Evolutionary conservation across 92 coral and sea anemone genomes (phyloP), one percentile per base, ranked within the genome.

Genomic region (Porites evermanni): DNA sequence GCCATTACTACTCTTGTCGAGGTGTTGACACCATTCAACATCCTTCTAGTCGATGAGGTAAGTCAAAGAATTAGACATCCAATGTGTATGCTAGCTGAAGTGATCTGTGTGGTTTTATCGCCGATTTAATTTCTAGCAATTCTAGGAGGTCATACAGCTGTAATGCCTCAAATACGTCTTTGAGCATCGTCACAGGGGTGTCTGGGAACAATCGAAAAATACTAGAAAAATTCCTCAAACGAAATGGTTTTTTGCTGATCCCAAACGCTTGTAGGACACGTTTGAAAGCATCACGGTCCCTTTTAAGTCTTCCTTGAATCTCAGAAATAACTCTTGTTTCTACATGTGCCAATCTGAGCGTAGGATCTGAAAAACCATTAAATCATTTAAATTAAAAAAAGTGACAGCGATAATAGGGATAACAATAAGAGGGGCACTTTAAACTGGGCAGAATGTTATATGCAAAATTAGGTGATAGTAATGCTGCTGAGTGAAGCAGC

Each of bases 131-230:
- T 1, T 58, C 78, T 6, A 82, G 67, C 51, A 82, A 13, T 2
- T 82, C 86, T 29, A 58, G 20, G 3, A 82, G 78, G 70, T 82
- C 86, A 71, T 59, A 72, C 1, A 71, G 70, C 44, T 72, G 58
- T 19, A 82, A 58, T 10, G 86, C 86, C 44, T 82, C 71, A 71
- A 71, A 72, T 4, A 82, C 79, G 13, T 82, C 72, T 61, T 54
- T 56, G 47, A 82, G 19, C 21, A 56, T 12, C 70, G 20, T 70
- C 3, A 82, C 24, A 16, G 86, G 86, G n/a, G 78, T 82, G 53
- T 56, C 86, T 3, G 86, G 77, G 7, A 70, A 70, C n/a, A 20
- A 56, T 2, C 8, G 9, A 12, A 53, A 13, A 26, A 80, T 68
- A 61, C 0, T 14, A 1, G 1, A 1, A 24, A 13, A 4, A 1